Evolutionary conservation across 2,113 vertebrate species (phyloP).

Genomic region (Cavia aperea): DNA sequence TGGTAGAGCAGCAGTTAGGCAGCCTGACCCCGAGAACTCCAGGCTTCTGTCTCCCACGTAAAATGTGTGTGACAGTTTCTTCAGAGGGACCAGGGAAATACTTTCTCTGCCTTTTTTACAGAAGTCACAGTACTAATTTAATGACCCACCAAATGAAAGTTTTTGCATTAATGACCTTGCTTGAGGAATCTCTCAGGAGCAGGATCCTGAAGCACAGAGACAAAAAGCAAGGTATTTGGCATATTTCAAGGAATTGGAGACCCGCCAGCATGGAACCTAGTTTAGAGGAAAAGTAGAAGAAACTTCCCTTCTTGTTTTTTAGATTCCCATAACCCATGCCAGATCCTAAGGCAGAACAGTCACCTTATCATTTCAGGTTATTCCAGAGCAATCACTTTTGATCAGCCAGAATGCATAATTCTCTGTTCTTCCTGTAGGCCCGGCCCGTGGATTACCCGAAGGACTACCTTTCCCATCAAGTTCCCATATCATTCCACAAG

Average conservation of each 20-base stretch:
- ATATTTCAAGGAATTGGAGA: neutral
- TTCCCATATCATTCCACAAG: conserved; percentile 97
- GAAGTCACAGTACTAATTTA: neutral
- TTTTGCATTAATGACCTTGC: neutral
- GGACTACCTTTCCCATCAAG: conserved; percentile 91
- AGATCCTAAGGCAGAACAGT: neutral
- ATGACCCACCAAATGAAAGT: neutral
- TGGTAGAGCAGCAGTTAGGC: neutral
- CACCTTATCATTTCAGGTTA: neutral
- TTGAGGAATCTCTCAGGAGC: neutral
- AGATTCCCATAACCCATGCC: neutral
- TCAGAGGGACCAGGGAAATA: neutral
- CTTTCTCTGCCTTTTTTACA: neutral
- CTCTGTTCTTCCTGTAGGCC: conserved; percentile 79
- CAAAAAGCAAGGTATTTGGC: neutral
- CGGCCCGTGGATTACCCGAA: conserved; percentile 92
- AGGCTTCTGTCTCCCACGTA: neutral
- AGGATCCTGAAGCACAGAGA: neutral
- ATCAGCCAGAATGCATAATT: neutral
- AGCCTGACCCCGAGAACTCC: neutral
- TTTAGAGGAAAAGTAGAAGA: neutral
- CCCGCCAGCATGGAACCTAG: neutral
- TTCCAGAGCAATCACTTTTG: neutral
- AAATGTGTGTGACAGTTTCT: neutral
- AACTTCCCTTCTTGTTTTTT: neutral